Conservation (phyloP, 2,888 invertebrate genomes). For the Ectemnius cavifrons region DNA sequence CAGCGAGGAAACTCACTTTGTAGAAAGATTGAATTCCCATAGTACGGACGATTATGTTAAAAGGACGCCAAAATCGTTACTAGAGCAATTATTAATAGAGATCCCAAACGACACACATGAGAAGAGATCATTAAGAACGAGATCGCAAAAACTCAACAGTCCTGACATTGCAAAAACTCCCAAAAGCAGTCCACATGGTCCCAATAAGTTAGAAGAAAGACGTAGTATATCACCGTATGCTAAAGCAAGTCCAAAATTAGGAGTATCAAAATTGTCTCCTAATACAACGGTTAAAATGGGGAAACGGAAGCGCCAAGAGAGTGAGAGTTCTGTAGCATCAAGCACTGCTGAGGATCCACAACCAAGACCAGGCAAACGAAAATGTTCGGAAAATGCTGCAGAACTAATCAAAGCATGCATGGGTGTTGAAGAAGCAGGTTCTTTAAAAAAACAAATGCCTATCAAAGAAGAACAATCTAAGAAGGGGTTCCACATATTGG, state of each 20-base stretch:
- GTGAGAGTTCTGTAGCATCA: constrained; percentile 86
- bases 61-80: constrained; percentile 79
- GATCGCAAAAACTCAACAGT: constrained; percentile 76
- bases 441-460: constrained; percentile 77
- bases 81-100: constrained; percentile 91
- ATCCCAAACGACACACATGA: constrained; percentile 84
- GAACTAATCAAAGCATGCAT: constrained; percentile 81
- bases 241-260: constrained; percentile 77
- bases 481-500: constrained; percentile 75
- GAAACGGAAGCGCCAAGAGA: constrained; percentile 89
- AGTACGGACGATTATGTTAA: constrained; percentile 72
- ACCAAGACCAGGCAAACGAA: constrained; percentile 80
- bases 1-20: constrained; percentile 72
- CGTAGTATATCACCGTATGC: constrained; percentile 77
- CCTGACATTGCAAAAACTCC: constrained; percentile 74
- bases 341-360: constrained; percentile 81
- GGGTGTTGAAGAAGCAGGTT: constrained; percentile 78
- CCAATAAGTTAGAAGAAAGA: constrained; percentile 71
- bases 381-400: constrained; percentile 82
- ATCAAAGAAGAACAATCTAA: constrained; percentile 75
- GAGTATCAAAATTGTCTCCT: constrained; percentile 65
- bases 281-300: constrained; percentile 74
- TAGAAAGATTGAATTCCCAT: constrained; percentile 68
- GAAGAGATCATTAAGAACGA: constrained; percentile 78
- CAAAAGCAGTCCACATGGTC: constrained; percentile 74